Conservation (phyloP, 1,140 invertebrate species). For the Zaprionus davidi region DNA sequence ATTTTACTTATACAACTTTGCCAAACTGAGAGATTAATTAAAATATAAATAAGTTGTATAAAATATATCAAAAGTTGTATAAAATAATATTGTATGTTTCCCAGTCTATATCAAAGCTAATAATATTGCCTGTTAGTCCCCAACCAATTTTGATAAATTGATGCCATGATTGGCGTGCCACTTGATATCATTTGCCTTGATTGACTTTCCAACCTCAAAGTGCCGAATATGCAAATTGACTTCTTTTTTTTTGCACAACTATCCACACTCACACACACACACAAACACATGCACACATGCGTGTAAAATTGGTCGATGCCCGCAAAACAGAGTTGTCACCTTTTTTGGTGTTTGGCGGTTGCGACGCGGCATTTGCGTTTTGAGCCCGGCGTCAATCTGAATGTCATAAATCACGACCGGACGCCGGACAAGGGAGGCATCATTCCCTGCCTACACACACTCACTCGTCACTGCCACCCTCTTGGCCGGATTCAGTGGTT, state of each 20-base stretch:
- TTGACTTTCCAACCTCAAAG: constrained; percentile 39
- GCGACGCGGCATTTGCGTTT: constrained; percentile 29
- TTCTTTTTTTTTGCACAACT: constrained; percentile 27
- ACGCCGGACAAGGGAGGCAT: neutral
- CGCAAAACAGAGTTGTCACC: constrained; percentile 49
- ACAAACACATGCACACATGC: neutral
- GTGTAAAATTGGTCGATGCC: constrained; percentile 14
- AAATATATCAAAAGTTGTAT: neutral
- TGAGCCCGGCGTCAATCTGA: constrained; percentile 39
- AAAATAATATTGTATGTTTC: neutral
- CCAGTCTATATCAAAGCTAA: neutral
- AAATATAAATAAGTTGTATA: neutral
- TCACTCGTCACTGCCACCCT: too few relatives aligned
- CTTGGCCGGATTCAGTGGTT: neutral
- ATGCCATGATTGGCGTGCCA: constrained; percentile 16
- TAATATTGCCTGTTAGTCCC: neutral
- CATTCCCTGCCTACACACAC: neutral
- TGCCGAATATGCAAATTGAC: constrained; percentile 40
- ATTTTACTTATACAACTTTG: neutral
- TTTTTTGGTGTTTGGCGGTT: constrained; percentile 35
- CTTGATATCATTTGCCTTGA: constrained; percentile 44
- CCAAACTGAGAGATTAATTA: neutral
- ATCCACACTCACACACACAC: neutral
- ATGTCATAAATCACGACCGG: constrained; percentile 51
- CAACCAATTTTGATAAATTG: constrained; percentile 20